Evolutionary conservation across 1,140 invertebrate genomes (phyloP).

Genomic region (Brachionus rotundiformis): DNA sequence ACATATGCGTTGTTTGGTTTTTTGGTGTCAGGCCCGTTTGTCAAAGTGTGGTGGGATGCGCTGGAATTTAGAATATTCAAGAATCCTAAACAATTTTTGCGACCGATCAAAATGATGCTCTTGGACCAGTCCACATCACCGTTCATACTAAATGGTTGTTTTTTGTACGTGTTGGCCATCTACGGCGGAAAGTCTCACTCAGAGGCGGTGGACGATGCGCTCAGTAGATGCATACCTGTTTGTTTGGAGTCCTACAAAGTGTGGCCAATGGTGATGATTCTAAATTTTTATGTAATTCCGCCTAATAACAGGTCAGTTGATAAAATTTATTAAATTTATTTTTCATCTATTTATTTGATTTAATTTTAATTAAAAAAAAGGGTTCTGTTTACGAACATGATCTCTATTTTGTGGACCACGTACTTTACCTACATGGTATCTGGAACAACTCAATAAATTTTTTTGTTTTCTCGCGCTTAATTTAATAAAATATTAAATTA

Average conservation of each 20-base stretch:
- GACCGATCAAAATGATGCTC: slow-evolving; percentile 22
- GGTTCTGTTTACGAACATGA: slow-evolving; percentile 18
- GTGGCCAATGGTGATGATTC: slow-evolving; percentile 12
- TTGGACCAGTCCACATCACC: background rate
- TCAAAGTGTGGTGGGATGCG: slow-evolving; percentile 17
- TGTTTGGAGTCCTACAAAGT: slow-evolving; percentile 29
- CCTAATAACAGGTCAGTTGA: background rate
- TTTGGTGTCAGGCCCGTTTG: background rate
- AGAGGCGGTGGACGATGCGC: background rate
- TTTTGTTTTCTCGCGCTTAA: background rate
- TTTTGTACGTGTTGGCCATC: background rate
- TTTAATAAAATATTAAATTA: background rate
- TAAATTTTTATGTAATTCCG: slow-evolving; percentile 38
- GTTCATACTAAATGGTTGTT: slow-evolving; percentile 2
- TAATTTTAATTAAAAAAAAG: too few relatives aligned
- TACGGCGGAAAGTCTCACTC: background rate
- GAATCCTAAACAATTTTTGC: background rate
- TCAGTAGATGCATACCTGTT: background rate
- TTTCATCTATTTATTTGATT: too few relatives aligned
- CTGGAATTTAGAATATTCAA: slow-evolving; percentile 14
- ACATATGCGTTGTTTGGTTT: background rate
- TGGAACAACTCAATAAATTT: background rate
- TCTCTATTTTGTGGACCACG: slow-evolving; percentile 27
- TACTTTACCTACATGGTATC: slow-evolving; percentile 22
- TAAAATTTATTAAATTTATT: too few relatives aligned